Conservation (phyloP, 2,113 vertebrate genomes). For the Nannospalax galili region DNA sequence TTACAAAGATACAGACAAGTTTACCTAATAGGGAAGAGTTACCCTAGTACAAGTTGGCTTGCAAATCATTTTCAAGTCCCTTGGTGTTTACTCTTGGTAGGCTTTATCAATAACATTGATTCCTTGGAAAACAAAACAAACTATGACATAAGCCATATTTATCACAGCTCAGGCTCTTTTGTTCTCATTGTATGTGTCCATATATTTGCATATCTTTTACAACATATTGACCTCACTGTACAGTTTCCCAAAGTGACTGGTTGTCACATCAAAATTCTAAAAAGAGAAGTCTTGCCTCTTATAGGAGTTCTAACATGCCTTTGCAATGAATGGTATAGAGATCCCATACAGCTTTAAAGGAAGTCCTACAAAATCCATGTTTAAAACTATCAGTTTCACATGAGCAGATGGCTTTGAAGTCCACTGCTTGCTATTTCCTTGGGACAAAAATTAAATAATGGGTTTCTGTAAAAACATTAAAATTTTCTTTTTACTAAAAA, state of each 20-base stretch:
- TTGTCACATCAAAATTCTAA: slow-evolving; percentile 36
- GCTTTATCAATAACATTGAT: background rate
- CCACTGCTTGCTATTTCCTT: background rate
- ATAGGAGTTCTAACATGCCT: background rate
- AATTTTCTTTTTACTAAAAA: background rate
- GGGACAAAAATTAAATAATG: slow-evolving; percentile 56
- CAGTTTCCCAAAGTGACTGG: background rate
- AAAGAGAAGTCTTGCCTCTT: slow-evolving; percentile 13
- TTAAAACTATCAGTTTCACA: slow-evolving; percentile 31
- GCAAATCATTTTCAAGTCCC: background rate
- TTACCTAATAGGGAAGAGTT: background rate
- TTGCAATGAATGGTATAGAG: background rate
- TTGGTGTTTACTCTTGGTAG: background rate
- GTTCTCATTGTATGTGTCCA: background rate
- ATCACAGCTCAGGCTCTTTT: background rate
- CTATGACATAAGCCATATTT: background rate
- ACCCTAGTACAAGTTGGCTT: background rate
- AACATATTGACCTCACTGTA: background rate
- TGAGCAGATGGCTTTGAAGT: background rate
- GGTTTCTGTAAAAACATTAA: slow-evolving; percentile 33
- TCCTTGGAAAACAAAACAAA: background rate
- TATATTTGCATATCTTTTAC: background rate
- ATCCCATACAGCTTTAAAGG: slow-evolving; percentile 21
- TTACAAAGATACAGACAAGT: background rate
- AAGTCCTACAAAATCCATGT: slow-evolving; percentile 14